These are phyloP conservation scores for Lymantria monacha DNA, from an alignment of 2,888 invertebrate genomes.

Conservation along the genomic window DNA sequence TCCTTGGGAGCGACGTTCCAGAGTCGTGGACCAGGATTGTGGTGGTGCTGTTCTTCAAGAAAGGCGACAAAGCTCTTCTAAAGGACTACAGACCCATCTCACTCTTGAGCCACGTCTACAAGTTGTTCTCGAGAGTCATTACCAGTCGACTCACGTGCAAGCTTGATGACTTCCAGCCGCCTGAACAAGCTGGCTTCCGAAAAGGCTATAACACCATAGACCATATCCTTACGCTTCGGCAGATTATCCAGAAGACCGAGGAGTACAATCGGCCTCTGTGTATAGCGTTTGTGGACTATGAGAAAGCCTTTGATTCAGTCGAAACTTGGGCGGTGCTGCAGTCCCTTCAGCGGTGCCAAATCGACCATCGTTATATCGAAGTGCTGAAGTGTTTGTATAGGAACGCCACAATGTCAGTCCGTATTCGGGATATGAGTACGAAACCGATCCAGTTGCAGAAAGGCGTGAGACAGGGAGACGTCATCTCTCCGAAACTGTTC, in stretches of 20 bases:
- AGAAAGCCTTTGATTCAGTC: not conserved
- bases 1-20: not conserved
- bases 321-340: not conserved
- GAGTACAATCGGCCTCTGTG: not conserved
- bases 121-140: not conserved
- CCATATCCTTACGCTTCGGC: not conserved
- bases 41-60: not conserved
- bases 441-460: not conserved
- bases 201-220: not conserved
- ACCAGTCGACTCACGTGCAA: not conserved
- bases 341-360: not conserved
- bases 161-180: not conserved
- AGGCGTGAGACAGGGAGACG: not conserved
- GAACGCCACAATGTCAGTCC: not conserved
- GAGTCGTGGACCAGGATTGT: not conserved
- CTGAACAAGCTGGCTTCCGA: not conserved
- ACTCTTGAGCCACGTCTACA: not conserved
- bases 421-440: not conserved
- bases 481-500: not conserved
- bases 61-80: not conserved
- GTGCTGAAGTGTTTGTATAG: not conserved
- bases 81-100: not conserved
- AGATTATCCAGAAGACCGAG: not conserved
- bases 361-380: not conserved
- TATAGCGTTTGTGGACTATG: not conserved